Base-by-base conservation (phyloP, 2,113 vertebrate species). In the Gallinago undulata region DNA sequence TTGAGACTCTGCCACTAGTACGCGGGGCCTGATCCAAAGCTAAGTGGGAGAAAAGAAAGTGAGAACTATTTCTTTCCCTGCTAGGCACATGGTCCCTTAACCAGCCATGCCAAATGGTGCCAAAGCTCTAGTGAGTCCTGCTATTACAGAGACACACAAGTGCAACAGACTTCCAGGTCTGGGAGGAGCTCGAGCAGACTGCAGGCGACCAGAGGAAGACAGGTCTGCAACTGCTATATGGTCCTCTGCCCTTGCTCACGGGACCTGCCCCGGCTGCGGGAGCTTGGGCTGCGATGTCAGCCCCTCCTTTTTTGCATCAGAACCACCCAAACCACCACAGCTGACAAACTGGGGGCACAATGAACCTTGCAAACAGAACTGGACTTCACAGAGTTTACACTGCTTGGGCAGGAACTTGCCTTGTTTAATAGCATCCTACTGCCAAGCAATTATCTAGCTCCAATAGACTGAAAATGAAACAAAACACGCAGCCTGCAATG, bases 401-500 rank as follows among this genome's bases (percentile, higher is more conserved):
- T 55, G 67, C 81, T 45, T 50, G 17, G 45, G 55, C 66, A 89
- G 56, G n/a, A 95, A 13, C 67, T 69, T 73, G 63, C 73, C 13
- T 8, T 7, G 60, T 74, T 94, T 59, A 93, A 72, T 9, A 37
- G 48, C 51, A 37, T 64, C 64, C 85, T 92, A n/a, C 64, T 43
- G 88, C 81, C 62, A 79, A 90, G 66, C 39, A 47, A 31, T 80
- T 56, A 24, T 14, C 92, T 76, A 75, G 68, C 55, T 74, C 51
- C 48, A 72, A 91, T 76, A 78, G 96, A 83, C 78, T 89, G 56
- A 16, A 51, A 87, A 80, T 82, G 89, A 94, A 93, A 72, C 39
- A 83, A 89, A 93, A 97, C 37, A 94, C 37, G 70, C 62, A 94
- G 90, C 57, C 84, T 94, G 60, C 21, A 39, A 67, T 84, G 94